phyloP scores from a whole-genome alignment of 2,888 invertebrate genomes.

The Siphonodentalium dalli region DNA sequence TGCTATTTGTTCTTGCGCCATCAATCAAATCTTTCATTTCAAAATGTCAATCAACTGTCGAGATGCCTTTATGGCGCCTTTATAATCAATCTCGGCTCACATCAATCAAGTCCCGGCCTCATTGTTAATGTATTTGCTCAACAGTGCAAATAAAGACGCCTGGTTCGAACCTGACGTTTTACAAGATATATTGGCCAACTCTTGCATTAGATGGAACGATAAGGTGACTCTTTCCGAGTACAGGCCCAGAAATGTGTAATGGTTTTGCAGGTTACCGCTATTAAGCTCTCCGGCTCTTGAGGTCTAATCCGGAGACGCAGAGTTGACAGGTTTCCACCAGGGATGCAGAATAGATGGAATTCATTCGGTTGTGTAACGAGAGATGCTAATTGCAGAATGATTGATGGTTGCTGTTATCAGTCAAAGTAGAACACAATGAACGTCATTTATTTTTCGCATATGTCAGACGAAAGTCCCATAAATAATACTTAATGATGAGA shows the following conservation, averaged over 20 bases:
- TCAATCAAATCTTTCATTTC: conserved; percentile 61
- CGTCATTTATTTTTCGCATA: conserved; percentile 61
- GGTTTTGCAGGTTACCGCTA: too few species aligned
- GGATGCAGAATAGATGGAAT: conserved; percentile 27
- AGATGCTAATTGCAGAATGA: conserved; percentile 56
- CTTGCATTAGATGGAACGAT: conserved; percentile 39
- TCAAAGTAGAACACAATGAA: conserved; percentile 53
- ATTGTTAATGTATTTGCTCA: conserved; percentile 61
- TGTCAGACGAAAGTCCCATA: conserved; percentile 52
- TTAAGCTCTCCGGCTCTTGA: too few species aligned
- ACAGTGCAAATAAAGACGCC: conserved; percentile 57
- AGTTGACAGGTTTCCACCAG: conserved; percentile 23
- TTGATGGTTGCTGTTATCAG: conserved; percentile 59
- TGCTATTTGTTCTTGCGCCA: conserved; percentile 56
- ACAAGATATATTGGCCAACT: conserved; percentile 41
- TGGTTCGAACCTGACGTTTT: conserved; percentile 45
- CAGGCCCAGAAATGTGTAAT: too few species aligned
- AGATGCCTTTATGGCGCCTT: conserved; percentile 55
- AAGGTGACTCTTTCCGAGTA: conserved; percentile 34
- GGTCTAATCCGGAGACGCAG: conserved; percentile 19
- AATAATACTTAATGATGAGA: conserved; percentile 53
- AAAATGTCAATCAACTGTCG: conserved; percentile 62
- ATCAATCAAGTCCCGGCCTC: conserved; percentile 57
- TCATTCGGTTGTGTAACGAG: conserved; percentile 42
- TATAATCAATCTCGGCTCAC: conserved; percentile 58